Evolutionary conservation across 2,888 invertebrate genomes (phyloP).

Genomic region (Stenodema calcarata): DNA sequence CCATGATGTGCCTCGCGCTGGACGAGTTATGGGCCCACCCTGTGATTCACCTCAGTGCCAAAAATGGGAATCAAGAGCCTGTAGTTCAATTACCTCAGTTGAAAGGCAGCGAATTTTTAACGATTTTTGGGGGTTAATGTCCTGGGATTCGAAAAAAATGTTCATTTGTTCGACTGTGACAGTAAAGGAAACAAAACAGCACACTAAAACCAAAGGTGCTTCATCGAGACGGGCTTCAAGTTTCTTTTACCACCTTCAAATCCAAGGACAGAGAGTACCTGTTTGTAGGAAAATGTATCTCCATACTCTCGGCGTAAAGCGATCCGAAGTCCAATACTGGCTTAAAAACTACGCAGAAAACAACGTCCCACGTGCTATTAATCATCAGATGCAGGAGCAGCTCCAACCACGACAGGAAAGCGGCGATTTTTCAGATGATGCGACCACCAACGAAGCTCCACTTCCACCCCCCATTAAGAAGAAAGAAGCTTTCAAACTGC

Average conservation of each 20-base stretch:
- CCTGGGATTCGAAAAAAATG: slow-evolving; percentile 39
- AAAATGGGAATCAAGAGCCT: slow-evolving; percentile 14
- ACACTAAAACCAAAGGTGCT: neutral
- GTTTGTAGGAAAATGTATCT: slow-evolving; percentile 31
- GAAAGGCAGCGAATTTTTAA: slow-evolving; percentile 1
- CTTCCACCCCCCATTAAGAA: neutral
- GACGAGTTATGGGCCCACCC: slow-evolving; percentile 20
- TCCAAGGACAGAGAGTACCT: neutral
- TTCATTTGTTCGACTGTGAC: slow-evolving; percentile 16
- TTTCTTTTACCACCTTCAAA: slow-evolving; percentile 17
- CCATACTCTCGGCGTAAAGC: slow-evolving; percentile 14
- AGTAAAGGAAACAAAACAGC: neutral
- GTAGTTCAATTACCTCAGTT: neutral
- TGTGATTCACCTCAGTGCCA: slow-evolving; percentile 2
- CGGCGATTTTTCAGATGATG: neutral
- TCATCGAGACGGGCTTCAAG: neutral
- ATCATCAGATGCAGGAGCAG: neutral
- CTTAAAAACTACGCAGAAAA: neutral
- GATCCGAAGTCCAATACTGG: slow-evolving; percentile 39
- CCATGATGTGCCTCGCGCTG: slow-evolving; percentile 28
- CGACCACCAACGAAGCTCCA: neutral
- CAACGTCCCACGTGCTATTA: neutral
- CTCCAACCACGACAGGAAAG: neutral
- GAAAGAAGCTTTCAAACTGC: neutral
- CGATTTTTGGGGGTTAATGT: slow-evolving; percentile 26